Conservation (phyloP, 1,140 invertebrate genomes). For the Tetragonula clypearis region DNA sequence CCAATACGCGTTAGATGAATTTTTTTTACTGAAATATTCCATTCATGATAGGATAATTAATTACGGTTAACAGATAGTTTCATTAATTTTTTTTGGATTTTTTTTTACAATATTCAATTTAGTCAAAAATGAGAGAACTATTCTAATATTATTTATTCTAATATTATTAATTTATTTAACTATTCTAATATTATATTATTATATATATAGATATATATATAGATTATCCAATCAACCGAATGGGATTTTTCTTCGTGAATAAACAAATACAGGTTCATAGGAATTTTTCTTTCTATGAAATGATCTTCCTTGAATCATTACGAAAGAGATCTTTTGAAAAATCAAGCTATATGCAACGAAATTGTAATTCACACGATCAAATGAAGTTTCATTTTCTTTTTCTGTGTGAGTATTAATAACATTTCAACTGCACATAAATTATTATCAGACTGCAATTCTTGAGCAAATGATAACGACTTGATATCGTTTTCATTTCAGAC, state of each 20-base stretch:
- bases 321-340: not conserved
- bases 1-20: not conserved
- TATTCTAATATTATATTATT: no score
- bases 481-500: not conserved
- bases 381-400: not conserved
- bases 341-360: not conserved
- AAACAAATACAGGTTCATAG: not conserved
- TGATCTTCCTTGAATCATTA: not conserved
- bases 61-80: not conserved
- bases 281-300: not conserved
- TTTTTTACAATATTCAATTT: not conserved
- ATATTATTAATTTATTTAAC: no score
- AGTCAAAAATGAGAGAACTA: not conserved
- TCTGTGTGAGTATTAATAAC: not conserved
- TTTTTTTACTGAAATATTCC: not conserved
- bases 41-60: not conserved
- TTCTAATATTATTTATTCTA: not conserved
- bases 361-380: not conserved
- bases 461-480: no score
- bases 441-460: no score
- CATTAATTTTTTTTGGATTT: not conserved
- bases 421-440: not conserved
- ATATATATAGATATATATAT: no score
- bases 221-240: not conserved
- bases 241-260: slow-evolving; percentile 12